Base-by-base conservation (phyloP, 2,888 invertebrate genomes). In the Oligia strigilis region DNA sequence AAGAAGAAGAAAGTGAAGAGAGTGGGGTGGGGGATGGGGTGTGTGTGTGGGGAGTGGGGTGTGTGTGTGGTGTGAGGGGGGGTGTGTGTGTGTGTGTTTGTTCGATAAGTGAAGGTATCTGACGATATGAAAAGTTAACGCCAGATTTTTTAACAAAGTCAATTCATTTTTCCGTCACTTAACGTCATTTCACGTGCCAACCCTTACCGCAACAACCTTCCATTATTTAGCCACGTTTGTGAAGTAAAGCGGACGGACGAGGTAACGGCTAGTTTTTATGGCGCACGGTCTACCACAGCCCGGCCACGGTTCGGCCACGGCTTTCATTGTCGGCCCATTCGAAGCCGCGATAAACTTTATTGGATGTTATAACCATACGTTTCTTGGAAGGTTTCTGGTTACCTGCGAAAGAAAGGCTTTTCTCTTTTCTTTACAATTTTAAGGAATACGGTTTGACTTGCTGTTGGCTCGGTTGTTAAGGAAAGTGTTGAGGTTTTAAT, bases 211-310 rank as follows among this genome's bases (percentile, higher is more conserved):
- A 74, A 73, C 73, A 80, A 49, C 77, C 81, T 75, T 88, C 82
- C 82, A 89, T 88, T 88, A 89, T 87, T 87, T 83, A 89, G 81
- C 88, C 78, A 89, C 89, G 86, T 89, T 84, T 81, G 86, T 77
- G 89, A 81, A 89, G 86, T 88, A 88, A 88, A 87, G 77, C 86
- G 80, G 74, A 71, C 79, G 76, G 77, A 77, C 76, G 76, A 87
- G 87, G 87, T 85, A 89, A 86, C 80, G 66, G 85, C 75, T 74
- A 87, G 81, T 87, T 89, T 88, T 88, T 89, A 88, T 83, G 75
- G 81, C 72, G 19, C 58, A 67, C 52, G 83, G 85, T 77, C 78
- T 78, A 66, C 67, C 70, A 67, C 62, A 75, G 87, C 77, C 81
- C 67, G 43, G 19, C 60, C 70, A 46, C 62, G 69, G 62, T 1